These are phyloP conservation scores for Achroia grisella DNA, from an alignment of 1,140 invertebrate species.

Conservation along the genomic window DNA sequence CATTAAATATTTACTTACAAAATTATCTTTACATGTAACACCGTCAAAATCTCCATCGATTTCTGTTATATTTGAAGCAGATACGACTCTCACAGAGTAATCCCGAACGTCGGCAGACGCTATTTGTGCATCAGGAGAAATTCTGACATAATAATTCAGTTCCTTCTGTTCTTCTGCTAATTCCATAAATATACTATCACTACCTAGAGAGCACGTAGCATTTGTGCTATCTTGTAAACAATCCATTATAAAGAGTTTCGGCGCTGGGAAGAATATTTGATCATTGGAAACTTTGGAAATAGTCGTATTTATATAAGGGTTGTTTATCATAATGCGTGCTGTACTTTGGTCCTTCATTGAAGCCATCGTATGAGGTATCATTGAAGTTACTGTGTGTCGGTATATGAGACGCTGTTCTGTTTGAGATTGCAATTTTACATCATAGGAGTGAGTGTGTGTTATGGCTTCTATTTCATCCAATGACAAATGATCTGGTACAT, in stretches of 20 bases:
- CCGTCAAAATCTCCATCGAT: conserved; percentile 28
- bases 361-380: conserved; percentile 51
- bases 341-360: conserved; percentile 72
- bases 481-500: conserved; percentile 54
- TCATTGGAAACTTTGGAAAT: conserved; percentile 74
- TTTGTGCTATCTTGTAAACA: conserved; percentile 33
- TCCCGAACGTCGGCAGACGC: conserved; percentile 25
- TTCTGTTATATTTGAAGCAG: conserved; percentile 22
- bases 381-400: conserved; percentile 41
- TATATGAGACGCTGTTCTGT: conserved; percentile 55
- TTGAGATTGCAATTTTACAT: conserved; percentile 66
- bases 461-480: conserved; percentile 68
- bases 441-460: conserved; percentile 71
- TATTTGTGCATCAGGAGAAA: conserved; percentile 37
- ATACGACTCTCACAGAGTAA: conserved; percentile 42
- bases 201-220: conserved; percentile 43
- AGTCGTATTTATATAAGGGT: conserved; percentile 74
- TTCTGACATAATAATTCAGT: conserved; percentile 29
- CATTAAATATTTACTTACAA: background rate
- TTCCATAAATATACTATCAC: conserved; percentile 21
- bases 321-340: conserved; percentile 73
- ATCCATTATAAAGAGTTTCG: conserved; percentile 50
- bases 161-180: conserved; percentile 14
- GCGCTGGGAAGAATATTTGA: conserved; percentile 77
- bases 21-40: conserved; percentile 41